A percentile compares a stretch with the other conserved stretches of the same genome.
Conservation (phyloP, 2,113 vertebrate species). For the Carassius gibelio region DNA sequence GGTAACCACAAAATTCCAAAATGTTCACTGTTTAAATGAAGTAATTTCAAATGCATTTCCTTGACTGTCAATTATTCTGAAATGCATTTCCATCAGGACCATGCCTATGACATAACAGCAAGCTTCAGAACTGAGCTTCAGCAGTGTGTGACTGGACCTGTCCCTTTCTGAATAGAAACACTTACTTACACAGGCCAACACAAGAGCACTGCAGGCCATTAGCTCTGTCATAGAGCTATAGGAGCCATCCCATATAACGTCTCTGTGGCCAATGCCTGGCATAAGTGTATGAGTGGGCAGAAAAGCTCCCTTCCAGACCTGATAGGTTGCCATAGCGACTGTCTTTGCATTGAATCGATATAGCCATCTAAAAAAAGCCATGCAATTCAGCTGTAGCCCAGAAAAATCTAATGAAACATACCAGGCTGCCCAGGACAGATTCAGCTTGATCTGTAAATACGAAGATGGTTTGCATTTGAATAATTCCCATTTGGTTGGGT, state of each 20-base stretch:
- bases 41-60: too few species aligned
- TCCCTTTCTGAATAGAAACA: constrained; percentile 9
- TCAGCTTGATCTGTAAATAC: constrained; percentile 31
- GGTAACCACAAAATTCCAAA: too few species aligned
- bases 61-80: too few species aligned
- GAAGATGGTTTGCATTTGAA: background rate
- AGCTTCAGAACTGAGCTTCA: background rate
- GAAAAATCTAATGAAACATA: constrained; percentile 39
- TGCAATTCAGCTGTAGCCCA: constrained; percentile 53
- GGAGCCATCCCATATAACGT: constrained; percentile 39
- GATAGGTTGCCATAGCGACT: constrained; percentile 80
- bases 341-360: constrained; percentile 76
- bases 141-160: background rate
- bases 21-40: too few species aligned
- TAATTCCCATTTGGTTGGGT: constrained; percentile 34
- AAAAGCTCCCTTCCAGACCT: constrained; percentile 68
- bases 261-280: constrained; percentile 52
- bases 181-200: background rate
- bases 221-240: constrained; percentile 42
- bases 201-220: background rate
- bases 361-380: constrained; percentile 52
- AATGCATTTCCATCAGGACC: too few species aligned
- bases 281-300: constrained; percentile 68
- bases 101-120: background rate
- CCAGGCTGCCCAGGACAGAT: constrained; percentile 35